Percentiles rank a stretch among this genome's conserved stretches.
Conservation (phyloP, 2,888 invertebrate genomes). For the Anorthoa munda region DNA sequence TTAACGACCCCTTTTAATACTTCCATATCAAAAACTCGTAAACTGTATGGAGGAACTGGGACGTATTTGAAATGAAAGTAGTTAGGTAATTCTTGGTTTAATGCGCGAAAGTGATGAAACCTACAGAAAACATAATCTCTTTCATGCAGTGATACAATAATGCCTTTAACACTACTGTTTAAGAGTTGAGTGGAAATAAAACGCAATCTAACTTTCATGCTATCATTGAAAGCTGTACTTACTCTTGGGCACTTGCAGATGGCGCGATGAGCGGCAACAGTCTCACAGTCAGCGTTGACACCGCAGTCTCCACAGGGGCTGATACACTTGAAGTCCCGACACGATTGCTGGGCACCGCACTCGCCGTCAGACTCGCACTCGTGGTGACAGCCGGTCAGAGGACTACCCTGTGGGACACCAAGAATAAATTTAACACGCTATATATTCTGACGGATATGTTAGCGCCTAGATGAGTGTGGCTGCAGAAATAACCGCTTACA, state of each 20-base stretch:
- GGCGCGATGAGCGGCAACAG: constrained; percentile 94
- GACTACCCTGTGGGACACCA: constrained; percentile 91
- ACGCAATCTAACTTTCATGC: neutral
- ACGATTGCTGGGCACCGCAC: constrained; percentile 93
- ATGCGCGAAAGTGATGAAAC: neutral
- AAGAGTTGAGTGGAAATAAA: neutral
- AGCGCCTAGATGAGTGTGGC: neutral
- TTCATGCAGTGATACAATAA: neutral
- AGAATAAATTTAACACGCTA: neutral
- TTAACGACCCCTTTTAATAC: neutral
- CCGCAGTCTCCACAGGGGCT: constrained; percentile 95
- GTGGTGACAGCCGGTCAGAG: constrained; percentile 94
- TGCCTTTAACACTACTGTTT: neutral
- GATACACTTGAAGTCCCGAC: constrained; percentile 94
- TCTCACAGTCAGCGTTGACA: constrained; percentile 94
- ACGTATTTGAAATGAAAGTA: neutral
- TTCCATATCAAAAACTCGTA: neutral
- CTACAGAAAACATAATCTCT: neutral
- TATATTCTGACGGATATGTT: neutral
- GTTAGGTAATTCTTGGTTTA: neutral
- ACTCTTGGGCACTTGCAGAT: constrained; percentile 95
- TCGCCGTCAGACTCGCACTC: constrained; percentile 95
- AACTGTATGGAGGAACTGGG: neutral
- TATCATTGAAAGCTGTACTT: constrained; percentile 53
- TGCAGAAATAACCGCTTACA: neutral